Conservation (phyloP, 2,113 vertebrate species). For the Epinephelus moara region DNA sequence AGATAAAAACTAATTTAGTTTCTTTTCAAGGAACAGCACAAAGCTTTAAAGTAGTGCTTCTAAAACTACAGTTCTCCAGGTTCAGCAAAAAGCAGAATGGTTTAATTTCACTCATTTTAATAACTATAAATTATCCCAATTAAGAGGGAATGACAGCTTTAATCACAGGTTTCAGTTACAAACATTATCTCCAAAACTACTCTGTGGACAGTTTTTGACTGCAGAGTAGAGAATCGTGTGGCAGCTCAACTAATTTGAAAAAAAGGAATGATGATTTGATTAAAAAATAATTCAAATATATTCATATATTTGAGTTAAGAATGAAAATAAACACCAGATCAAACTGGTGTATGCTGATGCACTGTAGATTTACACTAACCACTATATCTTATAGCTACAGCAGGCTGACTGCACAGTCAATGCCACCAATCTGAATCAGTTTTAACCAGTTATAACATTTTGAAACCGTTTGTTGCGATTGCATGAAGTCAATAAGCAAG, state of each 20-base stretch:
- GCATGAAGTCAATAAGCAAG: no score
- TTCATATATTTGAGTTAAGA: not conserved
- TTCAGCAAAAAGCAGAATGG: conserved; percentile 10
- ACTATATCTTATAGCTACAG: no score
- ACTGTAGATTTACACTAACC: no score
- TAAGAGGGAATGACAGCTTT: conserved; percentile 17
- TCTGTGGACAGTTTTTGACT: not conserved
- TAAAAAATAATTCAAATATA: no score
- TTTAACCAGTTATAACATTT: no score
- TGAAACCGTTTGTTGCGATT: no score
- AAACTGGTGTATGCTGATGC: not conserved
- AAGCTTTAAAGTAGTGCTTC: conserved; percentile 23
- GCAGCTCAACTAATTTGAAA: no score
- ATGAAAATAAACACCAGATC: not conserved
- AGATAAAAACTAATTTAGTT: conserved; percentile 35
- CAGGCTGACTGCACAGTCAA: not conserved
- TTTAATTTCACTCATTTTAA: conserved; percentile 39
- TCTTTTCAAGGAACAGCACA: not conserved
- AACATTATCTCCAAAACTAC: not conserved
- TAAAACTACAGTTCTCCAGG: conserved; percentile 14
- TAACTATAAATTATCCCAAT: conserved; percentile 30
- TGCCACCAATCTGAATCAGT: not conserved
- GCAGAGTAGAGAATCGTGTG: no score
- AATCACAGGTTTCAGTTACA: conserved; percentile 18
- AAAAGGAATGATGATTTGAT: no score